These are phyloP conservation scores for Chrysodeixis includens DNA, from an alignment of 2,888 invertebrate genomes.

Conservation along the genomic window DNA sequence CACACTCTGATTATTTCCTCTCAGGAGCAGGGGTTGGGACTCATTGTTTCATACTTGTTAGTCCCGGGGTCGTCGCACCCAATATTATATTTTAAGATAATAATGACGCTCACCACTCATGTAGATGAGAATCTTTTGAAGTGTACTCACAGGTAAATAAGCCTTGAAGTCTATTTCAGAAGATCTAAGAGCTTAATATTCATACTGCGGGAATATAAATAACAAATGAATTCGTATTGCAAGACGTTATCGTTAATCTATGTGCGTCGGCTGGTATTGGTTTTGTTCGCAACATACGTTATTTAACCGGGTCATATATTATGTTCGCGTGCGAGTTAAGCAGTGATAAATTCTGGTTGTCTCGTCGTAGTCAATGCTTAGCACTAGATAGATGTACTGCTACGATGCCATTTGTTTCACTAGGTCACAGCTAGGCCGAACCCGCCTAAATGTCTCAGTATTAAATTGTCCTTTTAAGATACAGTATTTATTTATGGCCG, in stretches of 20 bases:
- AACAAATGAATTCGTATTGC: constrained; percentile 20
- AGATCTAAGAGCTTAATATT: constrained; percentile 22
- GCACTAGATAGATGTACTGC: constrained; percentile 20
- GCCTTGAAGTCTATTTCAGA: constrained; percentile 27
- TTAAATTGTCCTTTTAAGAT: constrained; percentile 21
- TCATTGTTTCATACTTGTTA: constrained; percentile 73
- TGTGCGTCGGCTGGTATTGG: constrained; percentile 20
- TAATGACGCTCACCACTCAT: constrained; percentile 39
- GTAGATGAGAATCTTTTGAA: constrained; percentile 50
- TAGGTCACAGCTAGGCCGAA: constrained; percentile 20
- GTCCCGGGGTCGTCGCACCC: constrained; percentile 70
- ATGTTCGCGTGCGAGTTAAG: constrained; percentile 34
- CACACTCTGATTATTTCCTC: constrained; percentile 79
- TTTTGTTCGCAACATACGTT: constrained; percentile 34
- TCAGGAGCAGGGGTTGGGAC: constrained; percentile 65
- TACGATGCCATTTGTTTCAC: constrained; percentile 12
- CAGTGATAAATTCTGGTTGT: constrained; percentile 35
- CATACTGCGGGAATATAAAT: constrained; percentile 11
- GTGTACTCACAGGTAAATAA: constrained; percentile 39
- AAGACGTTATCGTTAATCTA: constrained; percentile 13
- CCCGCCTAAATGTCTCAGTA: constrained; percentile 16
- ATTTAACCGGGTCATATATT: constrained; percentile 28
- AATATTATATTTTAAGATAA: constrained; percentile 46
- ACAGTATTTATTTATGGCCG: constrained; percentile 24
- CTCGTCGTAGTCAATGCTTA: constrained; percentile 25